Evolutionary conservation across 2,113 vertebrate species (phyloP), one percentile per base, ranked within the genome.

Genomic region (Psilopsiagon aymara): DNA sequence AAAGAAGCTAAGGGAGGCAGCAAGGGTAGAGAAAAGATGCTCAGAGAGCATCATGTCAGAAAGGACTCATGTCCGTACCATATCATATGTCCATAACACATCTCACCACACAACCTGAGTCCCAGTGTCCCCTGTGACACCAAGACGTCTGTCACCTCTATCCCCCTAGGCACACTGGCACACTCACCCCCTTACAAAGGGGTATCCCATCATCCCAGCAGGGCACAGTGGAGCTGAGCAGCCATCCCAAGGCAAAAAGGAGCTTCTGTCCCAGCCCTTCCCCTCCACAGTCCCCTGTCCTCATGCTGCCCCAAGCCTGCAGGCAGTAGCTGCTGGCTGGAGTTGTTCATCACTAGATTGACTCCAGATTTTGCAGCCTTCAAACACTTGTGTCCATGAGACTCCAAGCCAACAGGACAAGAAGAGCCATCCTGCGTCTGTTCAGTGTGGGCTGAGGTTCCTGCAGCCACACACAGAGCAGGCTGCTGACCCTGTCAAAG

Each of bases 251-350:
- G 47, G 52, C 21, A 59, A 52, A 63, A 14, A 3, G 2, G 5
- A 84, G 7, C 9, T 25, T 78, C n/a, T 21, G 19, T 17, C n/a
- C 10, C 23, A 3, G 6, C n/a, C 8, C 49, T 62, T 62, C 7
- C 29, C 47, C 55, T 21, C 1, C 31, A 29, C 13, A 60, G 39
- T 6, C 9, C 51, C 29, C 31, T 29, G 17, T 59, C 37, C 13
- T 49, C 6, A 0, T 49, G 39, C 39, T 80, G 52, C 13, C 43
- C 29, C 0, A 0, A 0, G 2, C 49, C 35, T 60, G 49, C 59
- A 80, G 53, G 53, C 15, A 3, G 27, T 29, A 80, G 59, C n/a
- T 82, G 75, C 63, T 91, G 49, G 31, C 37, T 67, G 59, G 53
- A 79, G 37, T 20, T 63, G 12, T 53, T 47, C 53, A 10, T 35